These are phyloP conservation scores for Pristiophorus japonicus DNA, from an alignment of 2,113 vertebrate species.

Conservation along the genomic window DNA sequence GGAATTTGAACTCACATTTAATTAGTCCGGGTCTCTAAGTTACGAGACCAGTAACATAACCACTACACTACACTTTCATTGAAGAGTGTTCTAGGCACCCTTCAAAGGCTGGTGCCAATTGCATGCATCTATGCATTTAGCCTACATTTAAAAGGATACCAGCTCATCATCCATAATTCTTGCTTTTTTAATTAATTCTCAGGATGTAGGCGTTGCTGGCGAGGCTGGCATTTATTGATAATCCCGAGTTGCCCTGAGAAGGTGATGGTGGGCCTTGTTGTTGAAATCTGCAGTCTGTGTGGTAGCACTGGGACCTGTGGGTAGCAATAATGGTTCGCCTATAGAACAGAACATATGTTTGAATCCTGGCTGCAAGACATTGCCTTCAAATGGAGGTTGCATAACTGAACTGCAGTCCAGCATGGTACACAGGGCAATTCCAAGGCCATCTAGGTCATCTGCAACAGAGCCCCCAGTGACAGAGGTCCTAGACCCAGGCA, in stretches of 20 bases:
- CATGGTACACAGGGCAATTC: no score
- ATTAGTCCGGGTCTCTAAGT: no score
- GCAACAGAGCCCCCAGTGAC: background rate
- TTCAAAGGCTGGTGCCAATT: no score
- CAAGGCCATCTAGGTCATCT: background rate
- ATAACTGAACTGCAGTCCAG: background rate
- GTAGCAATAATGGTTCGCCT: background rate
- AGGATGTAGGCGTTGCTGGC: background rate
- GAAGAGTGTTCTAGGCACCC: no score
- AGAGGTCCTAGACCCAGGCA: background rate
- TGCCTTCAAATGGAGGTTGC: no score
- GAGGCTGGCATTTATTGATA: background rate
- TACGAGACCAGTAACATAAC: no score
- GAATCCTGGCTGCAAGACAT: background rate
- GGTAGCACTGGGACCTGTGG: background rate
- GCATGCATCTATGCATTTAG: no score
- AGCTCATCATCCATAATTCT: no score
- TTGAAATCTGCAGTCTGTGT: background rate
- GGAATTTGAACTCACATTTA: no score
- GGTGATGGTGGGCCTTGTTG: background rate
- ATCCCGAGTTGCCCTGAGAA: background rate
- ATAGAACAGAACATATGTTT: background rate
- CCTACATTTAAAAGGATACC: no score
- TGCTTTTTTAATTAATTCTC: no score
- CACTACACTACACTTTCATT: no score